Conservation (phyloP, 2,888 invertebrate species). For the Lissonota sp. region DNA sequence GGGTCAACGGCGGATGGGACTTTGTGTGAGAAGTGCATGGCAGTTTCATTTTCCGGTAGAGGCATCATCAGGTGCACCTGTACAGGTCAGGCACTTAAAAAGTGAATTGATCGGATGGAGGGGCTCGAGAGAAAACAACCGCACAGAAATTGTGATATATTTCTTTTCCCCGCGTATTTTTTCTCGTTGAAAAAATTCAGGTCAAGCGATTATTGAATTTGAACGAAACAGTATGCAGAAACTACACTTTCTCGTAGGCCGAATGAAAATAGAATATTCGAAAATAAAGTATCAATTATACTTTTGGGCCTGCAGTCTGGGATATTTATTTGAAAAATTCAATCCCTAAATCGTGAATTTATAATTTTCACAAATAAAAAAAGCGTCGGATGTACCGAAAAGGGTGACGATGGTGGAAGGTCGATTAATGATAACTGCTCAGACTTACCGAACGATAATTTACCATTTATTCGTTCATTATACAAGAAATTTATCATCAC, state of each 20-base stretch:
- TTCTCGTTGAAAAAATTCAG: no score
- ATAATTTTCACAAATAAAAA: not conserved
- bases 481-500: constrained; percentile 77
- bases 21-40: constrained; percentile 15
- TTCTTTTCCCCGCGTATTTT: no score
- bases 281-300: no score
- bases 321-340: no score
- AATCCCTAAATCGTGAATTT: no score
- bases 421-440: constrained; percentile 1
- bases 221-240: no score
- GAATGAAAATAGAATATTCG: no score
- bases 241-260: no score
- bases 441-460: constrained; percentile 78
- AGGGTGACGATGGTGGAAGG: not conserved
- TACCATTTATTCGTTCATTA: constrained; percentile 79
- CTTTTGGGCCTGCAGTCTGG: no score
- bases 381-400: not conserved
- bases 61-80: constrained; percentile 51
- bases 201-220: no score
- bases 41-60: not conserved
- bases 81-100: constrained; percentile 10
- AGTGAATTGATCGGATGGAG: constrained; percentile 30
- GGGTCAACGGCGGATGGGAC: not conserved
- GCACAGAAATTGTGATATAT: constrained; percentile 14
- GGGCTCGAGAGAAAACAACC: constrained; percentile 5